Evolutionary conservation across 2,113 vertebrate genomes (phyloP).

Genomic region (Oryzias melastigma): DNA sequence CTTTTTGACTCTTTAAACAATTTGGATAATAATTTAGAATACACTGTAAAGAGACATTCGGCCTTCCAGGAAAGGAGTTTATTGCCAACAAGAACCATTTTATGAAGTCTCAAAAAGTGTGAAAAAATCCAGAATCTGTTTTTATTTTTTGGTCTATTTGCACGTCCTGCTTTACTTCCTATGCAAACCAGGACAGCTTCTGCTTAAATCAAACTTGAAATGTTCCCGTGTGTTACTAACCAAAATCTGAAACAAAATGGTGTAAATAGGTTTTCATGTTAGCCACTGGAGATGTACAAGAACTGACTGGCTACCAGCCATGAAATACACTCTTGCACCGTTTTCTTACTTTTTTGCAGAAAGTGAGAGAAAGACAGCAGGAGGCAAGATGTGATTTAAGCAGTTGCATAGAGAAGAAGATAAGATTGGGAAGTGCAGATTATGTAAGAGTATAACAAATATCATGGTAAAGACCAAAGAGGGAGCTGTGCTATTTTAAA

Average conservation of each 20-base stretch:
- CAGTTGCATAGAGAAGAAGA: constrained; percentile 45
- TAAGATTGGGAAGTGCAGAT: constrained; percentile 62
- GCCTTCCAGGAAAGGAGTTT: background rate
- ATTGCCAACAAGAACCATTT: background rate
- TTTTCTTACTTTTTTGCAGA: constrained; percentile 7
- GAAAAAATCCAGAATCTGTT: constrained; percentile 3
- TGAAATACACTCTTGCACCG: constrained; percentile 7
- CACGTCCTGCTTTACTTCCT: background rate
- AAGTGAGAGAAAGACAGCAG: constrained; percentile 4
- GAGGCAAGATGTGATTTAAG: constrained; percentile 32
- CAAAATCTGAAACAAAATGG: background rate
- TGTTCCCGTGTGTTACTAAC: background rate
- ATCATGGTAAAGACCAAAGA: constrained; percentile 53
- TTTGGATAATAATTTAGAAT: too few species aligned
- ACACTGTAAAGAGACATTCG: background rate
- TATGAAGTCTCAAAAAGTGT: background rate
- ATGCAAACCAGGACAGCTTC: too few species aligned
- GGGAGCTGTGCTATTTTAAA: constrained; percentile 64
- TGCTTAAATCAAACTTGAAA: too few species aligned
- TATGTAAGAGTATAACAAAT: constrained; percentile 68
- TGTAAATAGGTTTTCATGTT: background rate
- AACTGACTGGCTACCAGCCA: constrained; percentile 1
- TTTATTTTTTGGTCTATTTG: background rate
- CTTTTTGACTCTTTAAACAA: too few species aligned
- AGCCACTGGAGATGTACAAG: background rate